Conservation (phyloP, 2,888 invertebrate species). For the Latrodectus hesperus region DNA sequence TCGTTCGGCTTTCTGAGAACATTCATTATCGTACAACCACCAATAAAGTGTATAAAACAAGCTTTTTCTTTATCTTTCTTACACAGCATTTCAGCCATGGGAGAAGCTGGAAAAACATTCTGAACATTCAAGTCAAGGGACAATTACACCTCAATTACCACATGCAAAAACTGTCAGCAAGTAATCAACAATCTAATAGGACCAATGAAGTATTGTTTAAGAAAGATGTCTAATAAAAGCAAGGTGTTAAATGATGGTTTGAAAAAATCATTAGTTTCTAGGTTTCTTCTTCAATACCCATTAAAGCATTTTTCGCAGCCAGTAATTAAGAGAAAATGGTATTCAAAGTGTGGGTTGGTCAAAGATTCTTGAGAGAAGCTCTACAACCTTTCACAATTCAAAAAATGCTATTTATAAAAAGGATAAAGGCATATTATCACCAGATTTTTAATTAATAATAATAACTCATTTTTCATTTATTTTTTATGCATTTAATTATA, state of each 20-base stretch:
- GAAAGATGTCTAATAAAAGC: neutral
- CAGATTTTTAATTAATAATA: too few species aligned
- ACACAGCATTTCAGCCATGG: too few species aligned
- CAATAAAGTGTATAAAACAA: conserved; percentile 35
- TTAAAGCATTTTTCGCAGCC: conserved; percentile 26
- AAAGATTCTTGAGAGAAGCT: too few species aligned
- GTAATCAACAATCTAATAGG: conserved; percentile 9
- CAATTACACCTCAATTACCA: conserved; percentile 59
- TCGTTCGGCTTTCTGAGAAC: conserved; percentile 6
- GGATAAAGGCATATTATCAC: too few species aligned
- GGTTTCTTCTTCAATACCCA: conserved; percentile 1
- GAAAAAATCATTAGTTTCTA: conserved; percentile 13
- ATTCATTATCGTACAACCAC: conserved; percentile 14
- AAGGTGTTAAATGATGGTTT: conserved; percentile 21
- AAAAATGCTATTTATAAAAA: too few species aligned
- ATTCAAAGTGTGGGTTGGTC: conserved; percentile 8
- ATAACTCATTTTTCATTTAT: too few species aligned
- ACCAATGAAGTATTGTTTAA: conserved; percentile 17
- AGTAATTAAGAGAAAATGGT: conserved; percentile 30
- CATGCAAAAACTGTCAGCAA: conserved; percentile 48
- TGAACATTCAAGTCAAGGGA: neutral
- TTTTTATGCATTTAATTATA: too few species aligned
- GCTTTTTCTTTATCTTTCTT: neutral
- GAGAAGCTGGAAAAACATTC: neutral
- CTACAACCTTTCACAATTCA: too few species aligned